Conservation (phyloP, 2,797 vertebrate genomes). For the Euthynnus affinis region DNA sequence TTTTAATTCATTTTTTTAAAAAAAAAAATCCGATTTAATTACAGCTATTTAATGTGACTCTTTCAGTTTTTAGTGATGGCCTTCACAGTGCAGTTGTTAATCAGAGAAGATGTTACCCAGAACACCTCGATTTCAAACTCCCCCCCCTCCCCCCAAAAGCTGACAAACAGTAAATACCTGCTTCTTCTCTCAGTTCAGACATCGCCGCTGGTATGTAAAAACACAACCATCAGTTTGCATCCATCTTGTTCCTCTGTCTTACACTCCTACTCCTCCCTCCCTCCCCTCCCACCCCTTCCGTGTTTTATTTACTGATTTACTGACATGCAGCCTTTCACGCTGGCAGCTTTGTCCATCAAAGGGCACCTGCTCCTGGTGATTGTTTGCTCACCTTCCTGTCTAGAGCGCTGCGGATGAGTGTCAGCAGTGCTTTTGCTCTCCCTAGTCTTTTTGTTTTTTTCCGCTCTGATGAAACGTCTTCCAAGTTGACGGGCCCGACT, state of each 20-base stretch:
- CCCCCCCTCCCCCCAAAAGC: neutral
- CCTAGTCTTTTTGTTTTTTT: conserved; percentile 46
- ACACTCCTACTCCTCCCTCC: conserved; percentile 2
- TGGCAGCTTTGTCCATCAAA: conserved; percentile 82
- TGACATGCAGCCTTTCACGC: conserved; percentile 74
- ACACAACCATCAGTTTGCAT: conserved; percentile 64
- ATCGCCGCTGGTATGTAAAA: conserved; percentile 34
- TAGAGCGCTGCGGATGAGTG: conserved; percentile 69
- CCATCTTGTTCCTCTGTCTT: conserved; percentile 36
- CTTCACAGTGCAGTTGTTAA: no score
- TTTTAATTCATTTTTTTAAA: no score
- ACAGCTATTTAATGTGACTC: no score
- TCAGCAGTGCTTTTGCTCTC: conserved; percentile 62
- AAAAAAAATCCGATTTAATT: no score
- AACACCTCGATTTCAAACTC: neutral
- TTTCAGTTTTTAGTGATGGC: no score
- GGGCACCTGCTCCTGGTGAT: conserved; percentile 82
- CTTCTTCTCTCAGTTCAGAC: conserved; percentile 38
- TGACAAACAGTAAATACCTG: neutral
- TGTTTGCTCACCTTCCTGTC: conserved; percentile 82
- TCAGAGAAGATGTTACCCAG: neutral
- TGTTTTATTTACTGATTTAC: conserved; percentile 68
- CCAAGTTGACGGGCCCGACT: conserved; percentile 26
- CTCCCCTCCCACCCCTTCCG: neutral
- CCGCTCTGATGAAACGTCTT: conserved; percentile 60